phyloP scores from a whole-genome alignment of 1,140 invertebrate genomes.

The Bombus cullumanus region DNA sequence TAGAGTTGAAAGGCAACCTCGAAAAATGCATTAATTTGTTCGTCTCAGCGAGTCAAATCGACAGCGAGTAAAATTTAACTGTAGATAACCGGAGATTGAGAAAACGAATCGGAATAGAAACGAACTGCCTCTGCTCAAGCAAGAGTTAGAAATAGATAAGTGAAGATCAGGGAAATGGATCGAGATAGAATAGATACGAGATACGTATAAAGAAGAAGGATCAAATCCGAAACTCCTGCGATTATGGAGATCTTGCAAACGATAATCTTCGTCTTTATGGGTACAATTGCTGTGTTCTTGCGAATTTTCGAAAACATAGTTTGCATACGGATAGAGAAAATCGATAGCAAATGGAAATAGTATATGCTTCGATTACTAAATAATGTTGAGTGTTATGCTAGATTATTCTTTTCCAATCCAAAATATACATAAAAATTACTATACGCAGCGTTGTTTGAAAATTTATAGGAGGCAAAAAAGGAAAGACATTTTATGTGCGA shows the following conservation, averaged over 20 bases:
- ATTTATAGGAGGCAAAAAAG: neutral
- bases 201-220: constrained; percentile 14
- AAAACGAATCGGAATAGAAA: constrained; percentile 23
- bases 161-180: constrained; percentile 43
- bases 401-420: neutral
- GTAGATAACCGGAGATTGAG: constrained; percentile 18
- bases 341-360: neutral
- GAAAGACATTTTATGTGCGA: neutral
- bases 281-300: neutral
- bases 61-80: constrained; percentile 23
- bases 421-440: neutral
- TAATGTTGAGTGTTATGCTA: neutral
- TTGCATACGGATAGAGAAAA: neutral
- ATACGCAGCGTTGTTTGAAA: neutral
- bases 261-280: constrained; percentile 18
- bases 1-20: neutral
- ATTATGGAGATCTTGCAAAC: constrained; percentile 29
- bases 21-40: neutral
- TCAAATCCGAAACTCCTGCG: constrained; percentile 29
- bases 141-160: constrained; percentile 43
- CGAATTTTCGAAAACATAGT: constrained; percentile 10
- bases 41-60: neutral
- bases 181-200: constrained; percentile 26
- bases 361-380: neutral
- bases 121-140: constrained; percentile 17